Evolutionary conservation across 2,113 vertebrate species (phyloP).

Genomic region (Crotalus horridus): DNA sequence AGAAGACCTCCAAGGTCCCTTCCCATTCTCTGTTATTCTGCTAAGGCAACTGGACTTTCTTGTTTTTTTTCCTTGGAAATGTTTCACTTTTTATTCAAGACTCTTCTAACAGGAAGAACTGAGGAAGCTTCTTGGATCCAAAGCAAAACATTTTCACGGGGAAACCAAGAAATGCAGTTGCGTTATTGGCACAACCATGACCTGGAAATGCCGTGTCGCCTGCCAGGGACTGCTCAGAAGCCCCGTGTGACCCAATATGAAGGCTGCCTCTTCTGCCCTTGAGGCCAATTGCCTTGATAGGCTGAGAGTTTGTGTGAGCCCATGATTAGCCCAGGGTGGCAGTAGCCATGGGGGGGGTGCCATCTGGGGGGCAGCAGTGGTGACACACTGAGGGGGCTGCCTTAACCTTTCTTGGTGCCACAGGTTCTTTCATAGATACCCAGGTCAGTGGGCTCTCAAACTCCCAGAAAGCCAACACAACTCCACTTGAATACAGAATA

Average conservation of each 20-base stretch:
- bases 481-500: no score
- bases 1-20: no score
- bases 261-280: background rate
- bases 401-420: background rate
- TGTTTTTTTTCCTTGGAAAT: no score
- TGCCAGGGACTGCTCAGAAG: background rate
- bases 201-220: background rate
- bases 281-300: background rate
- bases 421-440: no score
- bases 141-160: no score
- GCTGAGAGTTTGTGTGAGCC: background rate
- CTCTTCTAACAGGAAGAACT: background rate
- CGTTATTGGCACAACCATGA: no score
- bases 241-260: rapidly evolving
- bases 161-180: no score
- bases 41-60: no score
- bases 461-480: no score
- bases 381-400: background rate
- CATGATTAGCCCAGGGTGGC: background rate
- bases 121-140: no score
- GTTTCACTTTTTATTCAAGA: background rate
- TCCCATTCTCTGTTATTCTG: no score
- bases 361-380: background rate
- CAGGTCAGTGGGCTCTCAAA: no score
- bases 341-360: background rate